Conservation (phyloP, 2,113 vertebrate species). For the Petromus typicus region DNA sequence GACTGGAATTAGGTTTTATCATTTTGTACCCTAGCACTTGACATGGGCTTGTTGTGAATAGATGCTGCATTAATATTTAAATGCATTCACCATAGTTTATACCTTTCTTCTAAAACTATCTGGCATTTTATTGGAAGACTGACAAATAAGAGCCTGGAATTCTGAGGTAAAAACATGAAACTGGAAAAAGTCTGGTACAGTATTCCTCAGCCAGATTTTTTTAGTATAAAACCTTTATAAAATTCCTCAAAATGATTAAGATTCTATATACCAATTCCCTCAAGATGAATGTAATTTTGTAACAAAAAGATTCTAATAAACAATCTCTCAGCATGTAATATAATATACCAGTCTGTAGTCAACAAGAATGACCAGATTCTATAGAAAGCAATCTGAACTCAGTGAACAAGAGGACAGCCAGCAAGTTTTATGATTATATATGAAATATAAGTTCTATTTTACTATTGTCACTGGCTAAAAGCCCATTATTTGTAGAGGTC, state of each 20-base stretch:
- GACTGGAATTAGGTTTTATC: not conserved
- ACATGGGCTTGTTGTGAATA: not conserved
- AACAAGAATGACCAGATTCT: not conserved
- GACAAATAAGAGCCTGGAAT: constrained; percentile 1
- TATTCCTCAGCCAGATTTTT: not conserved
- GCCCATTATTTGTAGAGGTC: not conserved
- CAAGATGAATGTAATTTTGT: not conserved
- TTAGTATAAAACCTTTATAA: constrained; percentile 29
- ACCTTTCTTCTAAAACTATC: constrained; percentile 18
- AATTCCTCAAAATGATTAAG: not conserved
- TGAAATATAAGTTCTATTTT: not conserved
- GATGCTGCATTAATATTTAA: not conserved
- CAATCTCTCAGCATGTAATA: not conserved
- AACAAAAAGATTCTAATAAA: not conserved
- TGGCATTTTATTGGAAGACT: constrained; percentile 5
- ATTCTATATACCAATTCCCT: not conserved
- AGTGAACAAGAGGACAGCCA: not conserved
- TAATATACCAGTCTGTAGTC: not conserved
- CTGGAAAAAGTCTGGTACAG: not conserved
- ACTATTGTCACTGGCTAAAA: constrained; percentile 6
- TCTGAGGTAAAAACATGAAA: not conserved
- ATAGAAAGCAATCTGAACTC: not conserved
- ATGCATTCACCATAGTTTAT: not conserved
- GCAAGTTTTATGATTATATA: not conserved
- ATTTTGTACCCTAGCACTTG: not conserved